A percentile compares a stretch with the other conserved stretches of the same genome.
phyloP scores from a whole-genome alignment of 2,888 invertebrate species.

The Pachliopta kotzebuea region DNA sequence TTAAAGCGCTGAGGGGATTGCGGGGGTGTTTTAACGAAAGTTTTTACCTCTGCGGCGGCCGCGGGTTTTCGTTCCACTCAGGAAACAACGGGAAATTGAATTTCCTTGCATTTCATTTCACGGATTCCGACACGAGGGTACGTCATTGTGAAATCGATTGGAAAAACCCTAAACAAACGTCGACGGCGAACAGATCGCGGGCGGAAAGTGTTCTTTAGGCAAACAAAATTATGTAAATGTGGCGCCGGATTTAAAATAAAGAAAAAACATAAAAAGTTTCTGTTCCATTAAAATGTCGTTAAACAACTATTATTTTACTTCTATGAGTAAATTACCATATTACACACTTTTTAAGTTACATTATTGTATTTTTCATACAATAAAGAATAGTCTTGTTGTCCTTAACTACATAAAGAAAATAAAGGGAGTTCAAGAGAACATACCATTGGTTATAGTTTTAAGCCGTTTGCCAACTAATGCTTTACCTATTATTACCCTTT shows the following conservation, averaged over 20 bases:
- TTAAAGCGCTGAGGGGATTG: slow-evolving; percentile 5
- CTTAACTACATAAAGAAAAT: no score
- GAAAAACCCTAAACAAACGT: slow-evolving; percentile 21
- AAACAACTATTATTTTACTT: no score
- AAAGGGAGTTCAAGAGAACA: no score
- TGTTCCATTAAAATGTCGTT: background rate
- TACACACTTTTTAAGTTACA: background rate
- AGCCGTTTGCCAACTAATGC: background rate
- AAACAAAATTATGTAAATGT: background rate
- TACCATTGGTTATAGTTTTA: background rate
- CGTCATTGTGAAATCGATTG: slow-evolving; percentile 41
- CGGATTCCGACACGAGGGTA: slow-evolving; percentile 38
- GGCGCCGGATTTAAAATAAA: background rate
- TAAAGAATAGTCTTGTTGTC: no score
- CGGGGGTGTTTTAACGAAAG: slow-evolving; percentile 48
- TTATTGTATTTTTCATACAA: background rate
- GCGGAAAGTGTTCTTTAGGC: background rate
- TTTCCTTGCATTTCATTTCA: slow-evolving; percentile 54
- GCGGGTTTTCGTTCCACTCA: slow-evolving; percentile 43
- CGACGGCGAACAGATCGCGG: slow-evolving; percentile 5
- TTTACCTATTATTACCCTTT: background rate
- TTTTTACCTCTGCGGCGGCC: slow-evolving; percentile 46
- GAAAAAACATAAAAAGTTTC: background rate
- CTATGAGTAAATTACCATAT: background rate
- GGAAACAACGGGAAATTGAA: slow-evolving; percentile 57